Conservation (phyloP, 2,888 invertebrate genomes). For the Aspidiotus destructor region DNA sequence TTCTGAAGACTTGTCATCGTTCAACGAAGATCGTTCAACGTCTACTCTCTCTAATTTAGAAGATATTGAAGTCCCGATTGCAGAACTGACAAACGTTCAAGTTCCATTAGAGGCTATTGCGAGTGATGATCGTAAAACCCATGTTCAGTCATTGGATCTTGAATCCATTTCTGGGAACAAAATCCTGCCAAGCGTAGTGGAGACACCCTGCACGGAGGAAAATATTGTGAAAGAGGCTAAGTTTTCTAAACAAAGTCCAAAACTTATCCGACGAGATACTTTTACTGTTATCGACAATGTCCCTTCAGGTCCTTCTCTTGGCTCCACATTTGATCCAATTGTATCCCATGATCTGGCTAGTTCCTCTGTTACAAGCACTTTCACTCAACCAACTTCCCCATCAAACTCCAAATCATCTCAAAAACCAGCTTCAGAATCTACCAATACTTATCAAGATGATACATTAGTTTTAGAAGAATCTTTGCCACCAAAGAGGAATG, state of each 20-base stretch:
- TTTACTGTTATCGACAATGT: no score
- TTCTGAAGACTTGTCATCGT: constrained; percentile 6
- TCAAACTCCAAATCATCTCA: not conserved
- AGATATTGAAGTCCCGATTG: not conserved
- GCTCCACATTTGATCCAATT: not conserved
- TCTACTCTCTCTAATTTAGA: not conserved
- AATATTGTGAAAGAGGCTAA: no score
- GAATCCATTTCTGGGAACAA: no score
- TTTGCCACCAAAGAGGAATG: no score
- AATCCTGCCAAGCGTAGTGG: no score
- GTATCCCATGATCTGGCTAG: not conserved
- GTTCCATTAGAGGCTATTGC: not conserved
- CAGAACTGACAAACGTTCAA: not conserved
- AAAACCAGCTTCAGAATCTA: no score
- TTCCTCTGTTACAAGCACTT: not conserved
- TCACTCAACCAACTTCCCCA: not conserved
- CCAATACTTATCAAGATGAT: no score
- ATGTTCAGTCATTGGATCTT: no score
- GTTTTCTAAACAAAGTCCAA: no score
- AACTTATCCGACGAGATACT: no score
- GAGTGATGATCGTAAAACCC: not conserved
- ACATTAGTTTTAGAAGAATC: not conserved
- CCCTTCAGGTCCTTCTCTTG: no score
- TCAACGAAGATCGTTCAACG: not conserved
- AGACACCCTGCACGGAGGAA: no score